phyloP scores from a whole-genome alignment of 2,113 vertebrate genomes.

The Oenanthe melanoleuca region DNA sequence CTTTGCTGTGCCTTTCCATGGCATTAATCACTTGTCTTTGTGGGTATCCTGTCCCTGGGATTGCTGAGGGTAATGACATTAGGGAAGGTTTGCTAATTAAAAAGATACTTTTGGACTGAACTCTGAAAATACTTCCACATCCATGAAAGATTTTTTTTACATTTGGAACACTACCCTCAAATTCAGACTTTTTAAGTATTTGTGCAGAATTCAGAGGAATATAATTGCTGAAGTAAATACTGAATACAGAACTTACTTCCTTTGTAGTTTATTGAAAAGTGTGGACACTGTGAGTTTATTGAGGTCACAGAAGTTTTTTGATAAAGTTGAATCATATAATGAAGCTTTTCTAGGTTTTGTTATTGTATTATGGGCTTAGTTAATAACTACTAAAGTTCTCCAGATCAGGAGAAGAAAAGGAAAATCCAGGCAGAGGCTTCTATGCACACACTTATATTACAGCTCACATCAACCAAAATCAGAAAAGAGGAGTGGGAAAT shows the following conservation, averaged over 20 bases:
- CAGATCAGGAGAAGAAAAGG: not conserved
- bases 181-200: not conserved
- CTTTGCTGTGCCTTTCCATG: not conserved
- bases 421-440: not conserved
- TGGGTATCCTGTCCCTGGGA: not conserved
- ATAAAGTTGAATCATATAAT: not conserved
- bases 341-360: not conserved
- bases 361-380: not conserved
- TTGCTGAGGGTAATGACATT: not conserved
- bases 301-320: not conserved
- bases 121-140: not conserved
- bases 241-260: not conserved
- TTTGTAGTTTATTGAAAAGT: not conserved
- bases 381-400: not conserved
- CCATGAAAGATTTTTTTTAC: rapidly evolving
- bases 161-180: not conserved
- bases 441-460: not conserved
- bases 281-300: not conserved
- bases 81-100: not conserved
- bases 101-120: not conserved
- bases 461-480: not conserved
- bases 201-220: not conserved
- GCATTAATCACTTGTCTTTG: not conserved
- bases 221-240: not conserved
- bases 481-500: not conserved